Conservation (phyloP, 1,140 invertebrate genomes). For the Drosophila ficusphila region DNA sequence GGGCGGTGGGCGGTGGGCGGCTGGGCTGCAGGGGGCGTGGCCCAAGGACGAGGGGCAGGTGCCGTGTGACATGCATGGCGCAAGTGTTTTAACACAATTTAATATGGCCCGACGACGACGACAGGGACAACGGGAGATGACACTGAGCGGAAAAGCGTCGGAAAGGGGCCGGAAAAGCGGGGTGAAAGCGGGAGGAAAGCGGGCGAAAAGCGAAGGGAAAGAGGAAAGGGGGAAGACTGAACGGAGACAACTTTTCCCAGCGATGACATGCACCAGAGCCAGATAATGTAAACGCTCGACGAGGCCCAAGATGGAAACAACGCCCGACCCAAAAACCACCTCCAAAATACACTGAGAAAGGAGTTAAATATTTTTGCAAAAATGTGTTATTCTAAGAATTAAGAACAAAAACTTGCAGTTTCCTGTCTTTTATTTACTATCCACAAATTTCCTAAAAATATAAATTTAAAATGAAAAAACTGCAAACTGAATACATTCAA, state of each 20-base stretch:
- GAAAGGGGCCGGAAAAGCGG: background rate
- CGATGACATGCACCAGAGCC: conserved; percentile 65
- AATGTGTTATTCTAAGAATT: too few relatives aligned
- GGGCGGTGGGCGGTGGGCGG: background rate
- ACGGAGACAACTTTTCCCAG: conserved; percentile 60
- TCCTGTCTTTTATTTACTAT: too few relatives aligned
- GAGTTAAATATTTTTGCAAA: too few relatives aligned
- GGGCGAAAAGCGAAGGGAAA: too few relatives aligned
- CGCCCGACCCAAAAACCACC: background rate
- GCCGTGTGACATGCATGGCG: conserved; percentile 62
- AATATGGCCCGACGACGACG: conserved; percentile 69
- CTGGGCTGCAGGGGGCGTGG: background rate
- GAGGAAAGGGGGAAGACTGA: conserved; percentile 29
- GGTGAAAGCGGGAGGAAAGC: background rate
- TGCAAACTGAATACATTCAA: too few relatives aligned
- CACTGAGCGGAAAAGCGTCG: conserved; percentile 9
- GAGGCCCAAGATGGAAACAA: conserved; percentile 32
- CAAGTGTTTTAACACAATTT: conserved; percentile 81
- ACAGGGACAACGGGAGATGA: conserved; percentile 44
- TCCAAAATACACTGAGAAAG: background rate
- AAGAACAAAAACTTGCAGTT: too few relatives aligned
- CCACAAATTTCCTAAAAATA: too few relatives aligned
- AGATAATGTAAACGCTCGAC: conserved; percentile 59
- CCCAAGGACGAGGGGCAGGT: conserved; percentile 7
- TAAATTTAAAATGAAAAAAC: too few relatives aligned